These are phyloP conservation scores for Rhabdornis inornatus DNA, from an alignment of 2,113 vertebrate genomes.

Conservation along the genomic window DNA sequence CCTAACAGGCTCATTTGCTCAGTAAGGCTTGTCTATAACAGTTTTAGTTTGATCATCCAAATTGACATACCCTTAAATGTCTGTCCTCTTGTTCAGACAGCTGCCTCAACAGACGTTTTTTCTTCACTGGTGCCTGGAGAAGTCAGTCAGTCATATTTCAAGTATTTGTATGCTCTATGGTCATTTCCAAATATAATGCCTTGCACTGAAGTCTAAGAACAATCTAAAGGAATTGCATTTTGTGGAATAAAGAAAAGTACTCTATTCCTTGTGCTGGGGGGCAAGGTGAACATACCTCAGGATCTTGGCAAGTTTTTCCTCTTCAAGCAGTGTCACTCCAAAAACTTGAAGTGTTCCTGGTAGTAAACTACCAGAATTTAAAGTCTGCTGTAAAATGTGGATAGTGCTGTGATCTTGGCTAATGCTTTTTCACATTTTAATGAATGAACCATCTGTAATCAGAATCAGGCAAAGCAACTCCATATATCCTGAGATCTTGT, in stretches of 20 bases:
- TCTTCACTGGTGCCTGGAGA: background rate
- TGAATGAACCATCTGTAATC: background rate
- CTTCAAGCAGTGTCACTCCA: background rate
- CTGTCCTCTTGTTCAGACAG: background rate
- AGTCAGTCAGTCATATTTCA: background rate
- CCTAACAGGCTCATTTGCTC: background rate
- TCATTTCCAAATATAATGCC: background rate
- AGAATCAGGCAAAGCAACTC: background rate
- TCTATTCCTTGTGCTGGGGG: background rate
- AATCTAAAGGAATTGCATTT: background rate
- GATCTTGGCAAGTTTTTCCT: background rate
- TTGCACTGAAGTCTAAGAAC: background rate
- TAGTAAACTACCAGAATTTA: background rate
- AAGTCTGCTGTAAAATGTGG: background rate
- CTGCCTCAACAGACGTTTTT: background rate
- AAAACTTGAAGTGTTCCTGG: background rate
- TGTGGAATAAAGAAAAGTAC: background rate
- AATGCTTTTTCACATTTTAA: background rate
- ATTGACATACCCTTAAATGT: fast-evolving
- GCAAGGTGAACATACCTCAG: background rate
- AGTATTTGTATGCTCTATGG: background rate
- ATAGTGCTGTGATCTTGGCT: background rate
- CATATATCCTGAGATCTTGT: background rate
- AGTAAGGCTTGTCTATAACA: background rate
- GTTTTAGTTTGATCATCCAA: background rate